phyloP scores from a whole-genome alignment of 2,113 vertebrate species.

The Dolichotis patagonum region DNA sequence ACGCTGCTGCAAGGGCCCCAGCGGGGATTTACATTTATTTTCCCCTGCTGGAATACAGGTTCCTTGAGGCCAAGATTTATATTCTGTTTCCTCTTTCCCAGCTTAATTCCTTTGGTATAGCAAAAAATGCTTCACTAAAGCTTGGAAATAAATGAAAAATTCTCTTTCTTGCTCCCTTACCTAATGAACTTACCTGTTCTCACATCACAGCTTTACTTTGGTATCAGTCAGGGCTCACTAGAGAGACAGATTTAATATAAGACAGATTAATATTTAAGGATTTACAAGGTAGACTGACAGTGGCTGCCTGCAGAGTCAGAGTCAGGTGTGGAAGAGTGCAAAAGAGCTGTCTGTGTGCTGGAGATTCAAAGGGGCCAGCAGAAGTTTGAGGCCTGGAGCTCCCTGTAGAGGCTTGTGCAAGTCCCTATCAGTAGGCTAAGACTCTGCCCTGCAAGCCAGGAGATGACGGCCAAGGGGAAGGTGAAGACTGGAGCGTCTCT shows the following conservation, averaged over 20 bases:
- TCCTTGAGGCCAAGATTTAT: background rate
- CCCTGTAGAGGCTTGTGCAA: background rate
- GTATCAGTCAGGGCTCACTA: background rate
- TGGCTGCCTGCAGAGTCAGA: background rate
- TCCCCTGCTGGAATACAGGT: no score
- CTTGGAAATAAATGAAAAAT: background rate
- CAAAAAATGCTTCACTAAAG: background rate
- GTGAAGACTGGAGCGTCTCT: background rate
- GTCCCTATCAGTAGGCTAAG: background rate
- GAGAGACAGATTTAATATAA: background rate
- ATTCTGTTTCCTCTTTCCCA: background rate
- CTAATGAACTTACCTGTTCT: background rate
- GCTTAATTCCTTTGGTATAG: background rate
- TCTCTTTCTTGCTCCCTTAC: background rate
- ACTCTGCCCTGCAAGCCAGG: background rate
- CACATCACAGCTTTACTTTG: background rate
- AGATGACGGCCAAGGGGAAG: background rate
- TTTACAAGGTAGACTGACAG: background rate
- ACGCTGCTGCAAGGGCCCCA: no score
- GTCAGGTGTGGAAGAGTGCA: background rate
- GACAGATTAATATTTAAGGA: background rate
- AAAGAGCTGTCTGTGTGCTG: background rate
- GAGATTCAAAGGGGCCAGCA: background rate
- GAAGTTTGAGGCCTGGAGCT: background rate
- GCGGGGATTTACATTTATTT: background rate